Base-by-base conservation (phyloP, 2,113 vertebrate species). In the Erythrolamprus reginae region DNA sequence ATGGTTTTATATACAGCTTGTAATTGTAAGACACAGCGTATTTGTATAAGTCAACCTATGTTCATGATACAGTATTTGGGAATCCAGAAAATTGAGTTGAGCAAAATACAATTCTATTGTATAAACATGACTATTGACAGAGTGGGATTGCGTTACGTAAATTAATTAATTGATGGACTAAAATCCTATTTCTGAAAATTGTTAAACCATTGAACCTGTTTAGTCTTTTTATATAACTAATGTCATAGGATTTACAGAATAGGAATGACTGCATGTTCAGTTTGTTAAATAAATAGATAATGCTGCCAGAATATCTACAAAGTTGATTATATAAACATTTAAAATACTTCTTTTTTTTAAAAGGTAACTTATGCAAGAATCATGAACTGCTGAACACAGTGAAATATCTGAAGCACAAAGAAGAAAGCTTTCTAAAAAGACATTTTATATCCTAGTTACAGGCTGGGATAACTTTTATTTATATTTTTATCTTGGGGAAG, bases 391-490 rank as follows among this genome's bases (percentile, higher is more conserved):
- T 91, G 89, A 95, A 93, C 94, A 92, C 92, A 77, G 38, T 94
- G 94, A 95, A 84, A 94, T 88, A 1, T 93, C 93, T 89, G 84
- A 89, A 95, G 56, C 95, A 94, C 88, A 88, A 96, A 89, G 85
- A 95, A 77, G 88, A 94, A 45, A 38, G 91, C 84, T 23, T 65
- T 89, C 28, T 87, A 93, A 95, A 94, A 93, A 88, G 93, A 89
- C 92, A 95, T 88, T 92, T 95, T 91, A 84, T 94, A 95, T 82
- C 93, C 91, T 93, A 88, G 87, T 95, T 96, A 52, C 93, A 95
- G 97, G 90, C 87, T 93, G 94, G 88, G 92, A 92, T 95, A 95
- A 95, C 95, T 96, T 96, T n/a, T 96, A 94, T 95, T 97, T 96
- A 95, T 93, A 93, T 95, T 96, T 95, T 94, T 84, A 96, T 95